These are phyloP conservation scores for Smithornis capensis DNA, from an alignment of 2,113 vertebrate species.

Conservation along the genomic window DNA sequence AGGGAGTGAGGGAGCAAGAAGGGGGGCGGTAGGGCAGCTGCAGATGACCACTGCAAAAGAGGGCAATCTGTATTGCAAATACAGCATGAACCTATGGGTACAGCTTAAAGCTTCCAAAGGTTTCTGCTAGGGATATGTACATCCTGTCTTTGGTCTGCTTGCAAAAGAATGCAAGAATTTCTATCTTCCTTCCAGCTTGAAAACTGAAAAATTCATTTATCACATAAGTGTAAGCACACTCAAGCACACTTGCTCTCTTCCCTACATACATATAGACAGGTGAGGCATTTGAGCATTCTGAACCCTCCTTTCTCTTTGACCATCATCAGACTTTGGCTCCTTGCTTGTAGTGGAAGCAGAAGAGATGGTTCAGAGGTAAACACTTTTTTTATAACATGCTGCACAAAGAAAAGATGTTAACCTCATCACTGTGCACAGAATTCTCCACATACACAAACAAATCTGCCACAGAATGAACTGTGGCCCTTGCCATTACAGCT, in stretches of 20 bases:
- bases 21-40: neutral
- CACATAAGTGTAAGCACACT: neutral
- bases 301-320: neutral
- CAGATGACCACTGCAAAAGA: neutral
- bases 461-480: neutral
- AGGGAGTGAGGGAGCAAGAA: rapidly evolving
- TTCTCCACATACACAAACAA: neutral
- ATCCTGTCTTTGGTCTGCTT: neutral
- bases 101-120: neutral
- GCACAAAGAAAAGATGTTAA: neutral
- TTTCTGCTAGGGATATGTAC: neutral
- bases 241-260: rapidly evolving
- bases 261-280: neutral
- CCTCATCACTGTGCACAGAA: neutral
- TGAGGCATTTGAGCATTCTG: neutral
- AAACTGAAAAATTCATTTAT: neutral
- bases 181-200: neutral
- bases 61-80: neutral
- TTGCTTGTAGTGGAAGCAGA: neutral
- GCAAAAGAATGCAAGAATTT: neutral
- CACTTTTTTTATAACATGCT: neutral
- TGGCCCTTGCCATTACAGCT: neutral
- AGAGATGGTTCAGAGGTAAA: neutral
- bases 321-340: neutral
- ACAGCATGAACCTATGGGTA: neutral